Conservation (phyloP, 2,113 vertebrate species). For the Myotis lucifugus region DNA sequence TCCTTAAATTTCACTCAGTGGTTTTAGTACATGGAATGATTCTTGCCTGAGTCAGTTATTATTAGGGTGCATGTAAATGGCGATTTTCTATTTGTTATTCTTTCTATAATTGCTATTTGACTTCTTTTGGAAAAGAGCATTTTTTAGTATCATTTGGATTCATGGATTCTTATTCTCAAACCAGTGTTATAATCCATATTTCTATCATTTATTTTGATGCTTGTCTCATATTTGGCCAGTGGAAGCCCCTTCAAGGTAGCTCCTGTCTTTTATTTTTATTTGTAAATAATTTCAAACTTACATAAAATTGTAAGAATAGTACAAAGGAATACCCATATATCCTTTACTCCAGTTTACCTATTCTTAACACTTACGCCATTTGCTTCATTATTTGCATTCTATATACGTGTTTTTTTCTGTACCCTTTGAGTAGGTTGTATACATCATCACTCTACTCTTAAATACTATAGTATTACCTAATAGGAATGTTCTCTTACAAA, state of each 20-base stretch:
- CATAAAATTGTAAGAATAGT: not conserved
- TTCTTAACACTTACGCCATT: not conserved
- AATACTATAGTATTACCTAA: not conserved
- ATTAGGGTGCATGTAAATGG: not conserved
- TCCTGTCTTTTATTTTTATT: not conserved
- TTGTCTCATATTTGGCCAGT: not conserved
- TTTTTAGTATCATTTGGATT: not conserved
- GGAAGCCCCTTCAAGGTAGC: not conserved
- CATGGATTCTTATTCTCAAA: not conserved
- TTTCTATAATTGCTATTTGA: not conserved
- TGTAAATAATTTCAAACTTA: conserved; percentile 21
- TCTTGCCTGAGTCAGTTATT: not conserved
- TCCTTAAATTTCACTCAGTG: not conserved
- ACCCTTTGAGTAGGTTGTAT: not conserved
- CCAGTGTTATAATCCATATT: not conserved
- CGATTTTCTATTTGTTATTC: not conserved
- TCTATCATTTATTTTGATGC: not conserved
- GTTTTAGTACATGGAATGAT: not conserved
- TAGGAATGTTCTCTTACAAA: not conserved
- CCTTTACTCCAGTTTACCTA: not conserved
- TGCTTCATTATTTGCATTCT: not conserved
- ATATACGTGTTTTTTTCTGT: not conserved
- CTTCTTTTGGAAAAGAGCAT: not conserved
- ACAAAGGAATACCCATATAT: not conserved
- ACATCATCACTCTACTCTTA: not conserved